Conservation (phyloP, 2,888 invertebrate species). For the Hoplodrina ambigua region DNA sequence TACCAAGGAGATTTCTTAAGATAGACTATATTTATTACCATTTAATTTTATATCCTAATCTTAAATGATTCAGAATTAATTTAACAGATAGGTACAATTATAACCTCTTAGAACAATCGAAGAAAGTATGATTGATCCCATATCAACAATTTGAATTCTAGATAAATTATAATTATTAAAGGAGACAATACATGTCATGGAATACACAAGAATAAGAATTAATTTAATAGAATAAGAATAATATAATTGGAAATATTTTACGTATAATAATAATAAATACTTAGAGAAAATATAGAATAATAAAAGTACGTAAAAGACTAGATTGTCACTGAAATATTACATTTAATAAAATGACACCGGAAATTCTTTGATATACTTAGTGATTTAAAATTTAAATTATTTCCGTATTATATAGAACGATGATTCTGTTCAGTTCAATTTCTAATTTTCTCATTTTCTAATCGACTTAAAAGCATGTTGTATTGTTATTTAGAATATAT, state of each 20-base stretch:
- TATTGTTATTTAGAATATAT: slow-evolving; percentile 59
- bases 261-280: slow-evolving; percentile 22
- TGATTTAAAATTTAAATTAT: slow-evolving; percentile 28
- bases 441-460: slow-evolving; percentile 39
- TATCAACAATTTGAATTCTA: slow-evolving; percentile 64
- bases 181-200: slow-evolving; percentile 52
- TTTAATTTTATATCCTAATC: slow-evolving; percentile 19
- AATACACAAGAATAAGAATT: slow-evolving; percentile 44
- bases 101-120: slow-evolving; percentile 48
- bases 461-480: slow-evolving; percentile 26
- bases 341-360: slow-evolving; percentile 29
- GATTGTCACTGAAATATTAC: slow-evolving; percentile 52
- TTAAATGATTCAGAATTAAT: slow-evolving; percentile 32
- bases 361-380: slow-evolving; percentile 17
- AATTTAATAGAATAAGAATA: slow-evolving; percentile 32
- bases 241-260: slow-evolving; percentile 41
- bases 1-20: slow-evolving; percentile 18
- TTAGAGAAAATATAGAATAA: slow-evolving; percentile 19
- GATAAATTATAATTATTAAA: slow-evolving; percentile 41
- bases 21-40: slow-evolving; percentile 19
- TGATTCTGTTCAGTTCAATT: slow-evolving; percentile 38
- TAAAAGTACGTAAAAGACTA: slow-evolving; percentile 56
- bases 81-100: slow-evolving; percentile 38
- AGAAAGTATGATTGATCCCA: slow-evolving; percentile 69
- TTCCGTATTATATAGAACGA: slow-evolving; percentile 25